Base-by-base conservation (phyloP, 2,888 invertebrate species). In the Crepidodera aurea region DNA sequence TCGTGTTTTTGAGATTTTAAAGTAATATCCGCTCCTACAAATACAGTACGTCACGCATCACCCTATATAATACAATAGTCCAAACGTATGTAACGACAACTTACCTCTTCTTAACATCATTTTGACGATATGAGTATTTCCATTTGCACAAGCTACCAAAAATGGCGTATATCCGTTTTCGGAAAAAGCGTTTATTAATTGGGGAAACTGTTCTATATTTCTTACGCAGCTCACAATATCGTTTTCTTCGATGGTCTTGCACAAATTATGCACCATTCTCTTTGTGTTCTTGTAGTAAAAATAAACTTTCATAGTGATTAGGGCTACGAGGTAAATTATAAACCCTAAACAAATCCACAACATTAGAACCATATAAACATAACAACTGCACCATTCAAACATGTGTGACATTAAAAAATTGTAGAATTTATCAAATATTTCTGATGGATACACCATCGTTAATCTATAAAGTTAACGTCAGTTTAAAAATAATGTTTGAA, bases 41-140 rank as follows among this genome's bases (percentile, higher is more conserved):
- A 65, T 18, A 40, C n/a, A n/a, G n/a, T n/a, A n/a, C n/a, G n/a
- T n/a, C 27, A 27, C 7, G n/a, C n/a, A n/a, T n/a, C n/a, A n/a
- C n/a, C n/a, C n/a, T n/a, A n/a, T n/a, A n/a, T n/a, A n/a, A n/a
- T n/a, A n/a, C n/a, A n/a, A n/a, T n/a, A n/a, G n/a, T n/a, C n/a
- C n/a, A n/a, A n/a, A n/a, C n/a, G n/a, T n/a, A n/a, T n/a, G n/a
- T n/a, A n/a, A n/a, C 22, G 22, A 22, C 10, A 13, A 37, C 18
- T 65, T 68, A 69, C 72, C 71, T 56, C 65, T 70, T 34, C 64
- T 65, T 51, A 78, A 58, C 76, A 78, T 76, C 37, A 68, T 63
- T 58, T 69, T 75, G 0, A 78, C 75, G n/a, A 78, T 27, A 46
- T 72, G 73, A 5, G 75, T 74, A 55, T 76, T 72, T 15, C 75